Evolutionary conservation across 2,797 vertebrate species (phyloP), one percentile per base, ranked within the genome.

Genomic region (Oreortyx pictus): DNA sequence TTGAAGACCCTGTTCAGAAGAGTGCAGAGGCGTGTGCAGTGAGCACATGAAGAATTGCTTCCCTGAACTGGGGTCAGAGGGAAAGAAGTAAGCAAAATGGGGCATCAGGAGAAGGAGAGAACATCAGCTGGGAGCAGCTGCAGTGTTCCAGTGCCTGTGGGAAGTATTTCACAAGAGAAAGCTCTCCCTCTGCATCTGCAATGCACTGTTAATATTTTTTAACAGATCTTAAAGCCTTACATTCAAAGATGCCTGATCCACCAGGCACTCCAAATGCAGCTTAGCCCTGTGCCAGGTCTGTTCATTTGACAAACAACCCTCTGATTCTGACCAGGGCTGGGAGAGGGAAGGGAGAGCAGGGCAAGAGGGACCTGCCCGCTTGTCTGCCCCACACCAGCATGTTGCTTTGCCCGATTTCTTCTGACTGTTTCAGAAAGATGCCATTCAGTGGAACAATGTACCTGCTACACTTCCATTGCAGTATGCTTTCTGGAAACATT

Each of bases 181-280:
- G 20, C 57, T 87, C 49, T 85, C 31, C 44, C 24, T 77, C 9
- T 47, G 67, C 19, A 49, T 57, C 9, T 22, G 35, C 60, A 39
- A 4, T 25, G n/a, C 59, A n/a, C 37, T 64, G 23, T 35, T 90
- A 10, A 35, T 68, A 54, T 59, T 87, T 89, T 82, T n/a, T 89
- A 62, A 35, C n/a, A 61, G 14, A n/a, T 44, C 44, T 90, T 64
- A 73, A 50, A 75, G 67, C 39, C 11, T 93, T 8, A 2, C 79
- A 27, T 52, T 92, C 49, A 72, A 37, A 59, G 37, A 41, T 25
- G 1, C 23, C 41, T 64, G 39, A 27, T 64, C 14, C 43, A 43
- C 8, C 43, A 59, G 49, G 59, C 33, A n/a, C 43, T 78, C 56
- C 0, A 0, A 9, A 2, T 2, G 2, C 43, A 29, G 3, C 43